These are phyloP conservation scores for Setophaga coronata DNA, from an alignment of 2,113 vertebrate species.

Conservation along the genomic window DNA sequence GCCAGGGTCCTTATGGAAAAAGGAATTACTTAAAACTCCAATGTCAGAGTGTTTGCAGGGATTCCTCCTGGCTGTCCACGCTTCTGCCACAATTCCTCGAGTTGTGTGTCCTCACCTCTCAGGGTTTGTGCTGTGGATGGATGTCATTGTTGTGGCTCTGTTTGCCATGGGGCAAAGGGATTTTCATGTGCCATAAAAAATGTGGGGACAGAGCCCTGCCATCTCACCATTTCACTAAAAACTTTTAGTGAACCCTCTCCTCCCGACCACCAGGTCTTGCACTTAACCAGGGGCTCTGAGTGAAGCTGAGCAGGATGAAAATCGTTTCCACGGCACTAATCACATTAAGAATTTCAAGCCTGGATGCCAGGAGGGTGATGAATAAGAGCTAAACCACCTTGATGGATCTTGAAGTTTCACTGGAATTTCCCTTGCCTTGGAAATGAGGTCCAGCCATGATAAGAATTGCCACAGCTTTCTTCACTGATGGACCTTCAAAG, in stretches of 20 bases:
- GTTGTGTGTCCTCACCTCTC: not conserved
- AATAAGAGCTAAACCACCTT: slow-evolving; percentile 31
- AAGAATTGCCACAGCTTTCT: not conserved
- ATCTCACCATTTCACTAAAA: not conserved
- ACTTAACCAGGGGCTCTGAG: not conserved
- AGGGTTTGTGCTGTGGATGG: not conserved
- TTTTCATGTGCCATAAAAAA: not conserved
- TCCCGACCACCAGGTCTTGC: not conserved
- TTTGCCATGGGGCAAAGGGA: not conserved
- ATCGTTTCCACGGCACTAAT: not conserved
- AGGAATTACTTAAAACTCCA: not conserved
- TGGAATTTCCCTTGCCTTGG: slow-evolving; percentile 25
- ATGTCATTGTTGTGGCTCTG: not conserved
- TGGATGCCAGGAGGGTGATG: slow-evolving; percentile 15
- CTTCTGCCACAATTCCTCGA: not conserved
- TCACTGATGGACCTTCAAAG: slow-evolving; percentile 5
- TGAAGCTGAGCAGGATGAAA: not conserved
- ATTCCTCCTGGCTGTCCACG: not conserved
- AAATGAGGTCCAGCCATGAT: not conserved
- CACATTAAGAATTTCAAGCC: slow-evolving; percentile 8
- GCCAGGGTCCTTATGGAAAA: not conserved
- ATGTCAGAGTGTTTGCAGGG: not conserved
- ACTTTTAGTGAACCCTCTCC: not conserved
- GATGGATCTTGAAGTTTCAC: not conserved
- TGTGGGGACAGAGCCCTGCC: not conserved